Base-by-base conservation (phyloP, 2,888 invertebrate genomes). In the Pinctada fucata region DNA sequence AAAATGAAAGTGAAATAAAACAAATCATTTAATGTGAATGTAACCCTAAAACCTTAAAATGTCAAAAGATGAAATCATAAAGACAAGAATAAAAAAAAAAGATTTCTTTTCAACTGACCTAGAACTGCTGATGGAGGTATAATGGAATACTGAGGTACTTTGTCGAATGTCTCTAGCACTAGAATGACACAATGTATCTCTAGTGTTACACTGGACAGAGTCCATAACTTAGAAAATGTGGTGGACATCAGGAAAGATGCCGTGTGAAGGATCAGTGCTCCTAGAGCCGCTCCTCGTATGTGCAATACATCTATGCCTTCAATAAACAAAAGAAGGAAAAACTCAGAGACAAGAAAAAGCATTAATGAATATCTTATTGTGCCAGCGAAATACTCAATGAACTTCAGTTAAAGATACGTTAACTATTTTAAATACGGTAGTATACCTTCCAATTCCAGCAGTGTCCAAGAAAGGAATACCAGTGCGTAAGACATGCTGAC, bases 191-290 rank as follows among this genome's bases (percentile, higher is more conserved):
- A 67, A 69, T 81, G 83, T 50, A 86, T 78, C 70, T 85, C 85
- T 80, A 86, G 80, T 8, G 84, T 69, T 5, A 87, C 6, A 5
- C 80, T 76, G 72, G 84, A 84, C 4, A 85, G 76, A 47, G 86
- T 80, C 86, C 85, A 87, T 66, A 87, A 80, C n/a, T 82, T 80
- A 58, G 82, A 78, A 77, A 87, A 85, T 58, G 84, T 76, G 16
- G 81, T 76, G 10, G 84, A 82, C 73, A 86, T 77, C 49, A 83
- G 68, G 79, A 86, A 75, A 81, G 72, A 48, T 6, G 31, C 76
- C 0, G 85, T 85, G 74, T 83, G 84, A 50, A 87, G 79, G 31
- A 81, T 79, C 48, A 87, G 66, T 2, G 84, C 67, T 5, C 81
- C 82, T 6, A 87, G 78, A 13, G 86, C 64, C 1, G 83, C 81